phyloP scores from a whole-genome alignment of 2,113 vertebrate species.

The Peromyscus maniculatus region DNA sequence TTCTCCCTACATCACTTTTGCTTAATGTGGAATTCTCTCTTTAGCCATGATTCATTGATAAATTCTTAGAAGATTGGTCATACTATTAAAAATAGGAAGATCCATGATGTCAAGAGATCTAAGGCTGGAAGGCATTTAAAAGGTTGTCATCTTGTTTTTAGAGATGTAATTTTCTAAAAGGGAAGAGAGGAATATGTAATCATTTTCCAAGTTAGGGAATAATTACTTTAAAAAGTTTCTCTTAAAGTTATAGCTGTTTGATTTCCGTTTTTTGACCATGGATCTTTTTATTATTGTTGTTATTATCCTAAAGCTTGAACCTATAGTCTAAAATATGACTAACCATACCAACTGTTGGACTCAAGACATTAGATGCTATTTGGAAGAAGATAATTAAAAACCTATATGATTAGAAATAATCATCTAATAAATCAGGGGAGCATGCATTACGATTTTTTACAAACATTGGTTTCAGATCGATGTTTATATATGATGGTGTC shows the following conservation, averaged over 20 bases:
- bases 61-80: conserved; percentile 13
- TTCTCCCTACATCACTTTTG: not conserved
- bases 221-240: conserved; percentile 64
- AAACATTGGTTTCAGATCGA: conserved; percentile 8
- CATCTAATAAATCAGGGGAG: conserved; percentile 37
- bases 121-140: not conserved
- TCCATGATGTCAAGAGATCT: not conserved
- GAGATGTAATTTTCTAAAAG: conserved; percentile 30
- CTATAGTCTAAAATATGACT: conserved; percentile 10
- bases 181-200: not conserved
- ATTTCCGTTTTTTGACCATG: conserved; percentile 56
- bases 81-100: conserved; percentile 12
- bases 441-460: not conserved
- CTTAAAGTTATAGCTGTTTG: conserved; percentile 27
- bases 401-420: not conserved
- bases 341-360: not conserved
- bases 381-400: not conserved
- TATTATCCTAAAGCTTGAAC: conserved; percentile 55
- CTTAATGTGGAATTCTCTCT: not conserved
- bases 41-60: not conserved
- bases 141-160: conserved; percentile 34
- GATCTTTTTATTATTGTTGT: conserved; percentile 33
- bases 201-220: not conserved
- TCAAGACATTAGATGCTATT: not conserved
- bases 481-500: not conserved